Percentiles rank a stretch among this genome's conserved stretches.
Conservation (phyloP, 2,888 invertebrate species). For the Silvanus unidentatus region DNA sequence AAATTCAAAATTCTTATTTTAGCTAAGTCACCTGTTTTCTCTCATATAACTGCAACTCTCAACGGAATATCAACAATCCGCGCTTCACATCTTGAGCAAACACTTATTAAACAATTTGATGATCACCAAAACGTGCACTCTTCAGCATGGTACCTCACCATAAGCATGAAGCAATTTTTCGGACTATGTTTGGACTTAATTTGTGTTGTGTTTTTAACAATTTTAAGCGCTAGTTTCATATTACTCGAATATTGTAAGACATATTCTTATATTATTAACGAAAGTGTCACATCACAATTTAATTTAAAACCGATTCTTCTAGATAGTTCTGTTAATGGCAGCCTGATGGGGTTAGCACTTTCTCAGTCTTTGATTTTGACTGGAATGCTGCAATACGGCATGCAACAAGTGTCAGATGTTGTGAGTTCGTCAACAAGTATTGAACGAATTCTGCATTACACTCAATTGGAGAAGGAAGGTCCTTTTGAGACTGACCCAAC, state of each 20-base stretch:
- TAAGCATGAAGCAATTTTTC: slow-evolving; percentile 55
- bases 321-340: slow-evolving; percentile 13
- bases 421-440: slow-evolving; percentile 68
- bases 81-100: slow-evolving; percentile 64
- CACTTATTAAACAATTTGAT: slow-evolving; percentile 49
- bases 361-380: slow-evolving; percentile 65
- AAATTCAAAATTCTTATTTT: slow-evolving; percentile 29
- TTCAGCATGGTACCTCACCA: slow-evolving; percentile 54
- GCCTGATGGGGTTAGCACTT: slow-evolving; percentile 63
- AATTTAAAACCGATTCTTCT: background rate
- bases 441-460: slow-evolving; percentile 72
- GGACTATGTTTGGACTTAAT: slow-evolving; percentile 58
- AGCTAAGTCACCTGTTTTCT: slow-evolving; percentile 83
- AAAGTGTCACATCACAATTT: background rate
- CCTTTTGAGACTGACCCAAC: slow-evolving; percentile 7
- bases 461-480: slow-evolving; percentile 61
- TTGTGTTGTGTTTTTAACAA: slow-evolving; percentile 52
- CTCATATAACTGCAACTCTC: slow-evolving; percentile 76
- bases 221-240: slow-evolving; percentile 56
- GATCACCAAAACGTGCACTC: slow-evolving; percentile 52
- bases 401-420: slow-evolving; percentile 68
- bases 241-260: slow-evolving; percentile 36
- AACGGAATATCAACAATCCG: slow-evolving; percentile 81
- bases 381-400: slow-evolving; percentile 72
- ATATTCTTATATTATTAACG: too few relatives aligned